These are phyloP conservation scores for Morone saxatilis DNA, from an alignment of 2,113 vertebrate species.

Conservation along the genomic window DNA sequence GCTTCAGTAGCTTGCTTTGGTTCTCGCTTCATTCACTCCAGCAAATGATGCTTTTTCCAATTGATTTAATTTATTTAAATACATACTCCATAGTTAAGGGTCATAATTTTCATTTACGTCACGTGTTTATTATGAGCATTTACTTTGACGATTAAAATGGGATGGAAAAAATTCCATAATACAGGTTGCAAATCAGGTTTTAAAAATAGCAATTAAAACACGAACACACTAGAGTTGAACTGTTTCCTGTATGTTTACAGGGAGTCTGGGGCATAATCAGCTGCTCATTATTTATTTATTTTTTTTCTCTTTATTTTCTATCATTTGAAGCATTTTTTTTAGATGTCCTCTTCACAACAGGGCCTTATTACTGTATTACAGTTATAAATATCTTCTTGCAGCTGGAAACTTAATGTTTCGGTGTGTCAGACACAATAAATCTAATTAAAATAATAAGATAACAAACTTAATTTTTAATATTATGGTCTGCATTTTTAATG, in stretches of 20 bases:
- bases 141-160: not conserved
- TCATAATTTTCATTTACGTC: constrained; percentile 3
- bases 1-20: constrained; percentile 32
- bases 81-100: constrained; percentile 20
- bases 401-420: not conserved
- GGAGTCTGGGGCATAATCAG: not conserved
- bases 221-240: not conserved
- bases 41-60: constrained; percentile 43
- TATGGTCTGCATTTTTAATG: not conserved
- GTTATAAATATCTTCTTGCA: not conserved
- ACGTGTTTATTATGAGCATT: not conserved
- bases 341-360: not conserved
- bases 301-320: not conserved
- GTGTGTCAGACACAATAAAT: not conserved
- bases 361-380: not conserved
- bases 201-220: not conserved
- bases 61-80: constrained; percentile 49
- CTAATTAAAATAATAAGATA: too few species aligned
- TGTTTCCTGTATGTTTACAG: not conserved
- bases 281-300: not conserved
- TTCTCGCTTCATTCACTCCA: constrained; percentile 57
- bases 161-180: not conserved
- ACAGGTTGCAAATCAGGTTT: not conserved
- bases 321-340: not conserved
- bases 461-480: not conserved